Evolutionary conservation across 2,888 invertebrate genomes (phyloP).

Genomic region (Cecidostiba fungosa): DNA sequence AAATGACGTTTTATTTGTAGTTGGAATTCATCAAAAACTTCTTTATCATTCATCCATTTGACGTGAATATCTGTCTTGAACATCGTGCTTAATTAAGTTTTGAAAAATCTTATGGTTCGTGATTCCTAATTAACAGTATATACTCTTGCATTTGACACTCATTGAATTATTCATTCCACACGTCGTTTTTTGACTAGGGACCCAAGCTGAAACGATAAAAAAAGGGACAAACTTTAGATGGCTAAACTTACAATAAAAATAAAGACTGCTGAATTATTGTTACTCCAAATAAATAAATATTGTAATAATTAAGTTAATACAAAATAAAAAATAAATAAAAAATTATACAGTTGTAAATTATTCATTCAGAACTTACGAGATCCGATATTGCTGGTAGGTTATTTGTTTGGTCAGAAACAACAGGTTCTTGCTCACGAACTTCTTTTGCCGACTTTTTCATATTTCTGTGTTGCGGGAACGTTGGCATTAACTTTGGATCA

Average conservation of each 20-base stretch:
- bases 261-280: conserved; percentile 62
- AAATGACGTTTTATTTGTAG: conserved; percentile 35
- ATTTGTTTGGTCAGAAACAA: conserved; percentile 85
- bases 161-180: conserved; percentile 83
- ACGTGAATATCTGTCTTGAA: neutral
- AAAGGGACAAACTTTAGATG: conserved; percentile 44
- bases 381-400: conserved; percentile 91
- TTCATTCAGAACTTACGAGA: conserved; percentile 81
- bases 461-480: conserved; percentile 97
- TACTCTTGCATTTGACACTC: conserved; percentile 42
- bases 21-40: conserved; percentile 36
- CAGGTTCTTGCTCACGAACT: conserved; percentile 73
- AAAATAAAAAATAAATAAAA: conserved; percentile 37
- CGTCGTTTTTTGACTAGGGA: conserved; percentile 91
- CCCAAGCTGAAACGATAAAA: conserved; percentile 83
- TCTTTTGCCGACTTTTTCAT: conserved; percentile 82
- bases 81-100: conserved; percentile 39
- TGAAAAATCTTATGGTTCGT: conserved; percentile 43
- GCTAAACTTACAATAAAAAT: conserved; percentile 62
- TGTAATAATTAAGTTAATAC: conserved; percentile 61
- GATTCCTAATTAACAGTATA: conserved; percentile 43
- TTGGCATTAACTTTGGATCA: conserved; percentile 98
- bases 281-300: conserved; percentile 54
- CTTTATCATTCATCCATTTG: conserved; percentile 13
- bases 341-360: conserved; percentile 37